Percentiles rank a stretch among this genome's conserved stretches.
Evolutionary conservation across 1,140 invertebrate species (phyloP).

Genomic region (Caerostris extrusa): DNA sequence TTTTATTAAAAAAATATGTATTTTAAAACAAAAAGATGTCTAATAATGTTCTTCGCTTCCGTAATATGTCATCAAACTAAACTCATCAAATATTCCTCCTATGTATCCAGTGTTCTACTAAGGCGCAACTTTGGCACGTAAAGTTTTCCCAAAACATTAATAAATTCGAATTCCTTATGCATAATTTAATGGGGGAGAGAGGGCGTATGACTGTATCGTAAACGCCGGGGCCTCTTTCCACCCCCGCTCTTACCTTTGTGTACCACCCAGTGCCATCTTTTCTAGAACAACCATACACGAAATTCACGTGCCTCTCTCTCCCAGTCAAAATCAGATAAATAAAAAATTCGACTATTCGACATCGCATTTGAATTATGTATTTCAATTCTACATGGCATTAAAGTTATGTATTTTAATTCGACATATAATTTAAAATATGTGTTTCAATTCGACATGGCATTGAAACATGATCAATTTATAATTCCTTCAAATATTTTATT

Average conservation of each 20-base stretch:
- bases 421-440: too few species aligned
- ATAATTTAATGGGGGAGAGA: neutral
- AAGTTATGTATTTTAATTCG: too few species aligned
- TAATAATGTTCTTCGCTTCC: too few species aligned
- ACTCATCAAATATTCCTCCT: neutral
- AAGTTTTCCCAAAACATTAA: conserved; percentile 19
- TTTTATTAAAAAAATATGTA: too few species aligned
- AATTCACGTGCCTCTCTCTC: neutral
- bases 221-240: neutral
- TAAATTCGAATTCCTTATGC: conserved; percentile 38
- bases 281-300: conserved; percentile 12
- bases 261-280: neutral
- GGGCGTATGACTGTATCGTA: neutral
- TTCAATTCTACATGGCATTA: too few species aligned
- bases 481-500: too few species aligned
- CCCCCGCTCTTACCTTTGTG: too few species aligned
- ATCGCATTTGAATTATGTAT: too few species aligned
- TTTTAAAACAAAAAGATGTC: too few species aligned
- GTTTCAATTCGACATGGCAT: too few species aligned
- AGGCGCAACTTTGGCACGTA: neutral
- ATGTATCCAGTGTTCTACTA: neutral
- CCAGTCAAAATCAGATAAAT: neutral
- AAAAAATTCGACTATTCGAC: neutral
- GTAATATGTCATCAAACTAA: neutral
- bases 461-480: too few species aligned